Evolutionary conservation across 2,113 vertebrate species (phyloP).

Genomic region (Micronisus gabar): DNA sequence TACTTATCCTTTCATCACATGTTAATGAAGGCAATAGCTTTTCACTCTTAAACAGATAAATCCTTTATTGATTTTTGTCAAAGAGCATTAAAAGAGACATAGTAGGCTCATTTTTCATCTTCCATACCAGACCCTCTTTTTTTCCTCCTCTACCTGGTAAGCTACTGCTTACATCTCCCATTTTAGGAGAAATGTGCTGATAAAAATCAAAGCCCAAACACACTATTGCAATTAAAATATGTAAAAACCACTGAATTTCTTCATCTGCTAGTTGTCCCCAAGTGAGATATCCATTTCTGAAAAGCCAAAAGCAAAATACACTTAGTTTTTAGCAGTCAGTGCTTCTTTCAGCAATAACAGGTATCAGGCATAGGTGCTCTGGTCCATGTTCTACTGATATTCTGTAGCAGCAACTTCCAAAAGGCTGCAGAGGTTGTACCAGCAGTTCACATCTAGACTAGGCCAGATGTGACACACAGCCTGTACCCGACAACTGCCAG

Average conservation of each 20-base stretch:
- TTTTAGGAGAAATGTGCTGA: background rate
- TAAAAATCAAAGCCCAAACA: background rate
- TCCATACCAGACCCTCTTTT: background rate
- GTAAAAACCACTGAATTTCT: rapidly evolving
- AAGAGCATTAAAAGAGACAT: background rate
- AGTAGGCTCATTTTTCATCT: background rate
- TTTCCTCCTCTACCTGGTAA: background rate
- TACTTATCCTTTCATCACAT: background rate
- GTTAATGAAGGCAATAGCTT: background rate
- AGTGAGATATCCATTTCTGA: background rate
- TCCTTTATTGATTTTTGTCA: background rate
- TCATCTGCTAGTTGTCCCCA: background rate
- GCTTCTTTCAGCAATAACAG: background rate
- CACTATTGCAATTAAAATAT: background rate
- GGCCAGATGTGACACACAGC: background rate
- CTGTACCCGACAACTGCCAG: background rate
- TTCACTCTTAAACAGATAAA: background rate
- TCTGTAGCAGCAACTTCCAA: background rate
- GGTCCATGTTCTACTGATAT: rapidly evolving
- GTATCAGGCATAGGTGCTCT: background rate
- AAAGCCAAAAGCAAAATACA: background rate
- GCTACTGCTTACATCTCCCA: background rate
- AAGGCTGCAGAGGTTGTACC: background rate
- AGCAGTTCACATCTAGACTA: background rate
- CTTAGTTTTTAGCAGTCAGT: background rate